Base-by-base conservation (phyloP, 2,888 invertebrate genomes). In the Aleiodes alternator region DNA sequence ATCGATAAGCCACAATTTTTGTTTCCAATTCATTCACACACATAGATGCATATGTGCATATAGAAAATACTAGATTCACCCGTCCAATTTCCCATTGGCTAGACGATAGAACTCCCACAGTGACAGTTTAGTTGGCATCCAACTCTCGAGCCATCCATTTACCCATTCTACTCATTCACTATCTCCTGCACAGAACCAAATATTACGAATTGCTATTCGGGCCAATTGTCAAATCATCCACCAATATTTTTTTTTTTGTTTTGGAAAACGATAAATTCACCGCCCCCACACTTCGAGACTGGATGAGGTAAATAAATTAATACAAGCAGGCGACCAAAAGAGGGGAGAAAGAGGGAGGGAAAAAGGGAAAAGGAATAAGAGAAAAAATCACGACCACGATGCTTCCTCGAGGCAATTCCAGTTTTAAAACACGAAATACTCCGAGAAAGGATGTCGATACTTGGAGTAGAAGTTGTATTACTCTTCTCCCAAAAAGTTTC, bases 61-160 rank as follows among this genome's bases (percentile, higher is more conserved):
- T 43, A 34, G 43, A 43, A 43, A 43, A 43, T 43, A 31, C 29
- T 12, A 11, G 59, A 59, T 31, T 59, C 11, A 59, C 59, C 43
- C 31, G 59, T 59, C 59, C 59, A 59, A 31, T 59, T 59, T 59
- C 12, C 59, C 59, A 59, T 34, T 59, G 59, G 59, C 59, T 31
- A 59, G 59, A 59, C 4, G 31, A 31, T 59, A 9, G 31, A 59
- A 34, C 59, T 31, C 59, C 59, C 59, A 59, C 59, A 3, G 59
- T 59, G 59, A 59, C 59, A 59, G 59, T 23, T 59, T 34, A 59
- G 59, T 59, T 59, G 59, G 59, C 59, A 59, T 59, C 9, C 59
- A 59, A 59, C 59, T 9, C 59, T 12, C 59, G 23, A 11, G n/a
- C 29, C 31, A 59, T 59, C 59, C 59, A 59, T 59, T 59, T 59